These are phyloP conservation scores for Platypus cylindrus DNA, from an alignment of 2,888 invertebrate species.

Conservation along the genomic window DNA sequence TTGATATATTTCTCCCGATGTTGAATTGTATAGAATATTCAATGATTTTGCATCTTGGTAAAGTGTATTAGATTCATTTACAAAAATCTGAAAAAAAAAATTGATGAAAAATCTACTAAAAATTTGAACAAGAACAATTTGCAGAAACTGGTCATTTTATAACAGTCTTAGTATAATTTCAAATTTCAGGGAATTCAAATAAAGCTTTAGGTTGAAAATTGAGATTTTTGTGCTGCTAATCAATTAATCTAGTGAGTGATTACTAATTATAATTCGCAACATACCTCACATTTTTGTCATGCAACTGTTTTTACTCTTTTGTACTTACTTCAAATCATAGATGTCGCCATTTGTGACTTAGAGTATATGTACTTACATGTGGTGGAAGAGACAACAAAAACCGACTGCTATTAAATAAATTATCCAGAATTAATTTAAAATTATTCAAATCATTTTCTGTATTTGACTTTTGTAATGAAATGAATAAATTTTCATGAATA, in stretches of 20 bases:
- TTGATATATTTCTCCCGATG: constrained; percentile 15
- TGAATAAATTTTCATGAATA: constrained; percentile 33
- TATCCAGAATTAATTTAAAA: constrained; percentile 11
- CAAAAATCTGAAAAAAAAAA: constrained; percentile 10
- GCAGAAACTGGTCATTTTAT: no score
- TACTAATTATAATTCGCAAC: no score
- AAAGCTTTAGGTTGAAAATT: no score
- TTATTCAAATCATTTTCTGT: constrained; percentile 11
- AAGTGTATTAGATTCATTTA: constrained; percentile 13
- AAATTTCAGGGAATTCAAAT: no score
- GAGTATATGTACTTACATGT: constrained; percentile 25
- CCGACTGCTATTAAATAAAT: constrained; percentile 12
- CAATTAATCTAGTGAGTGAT: no score
- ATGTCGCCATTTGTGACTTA: constrained; percentile 1
- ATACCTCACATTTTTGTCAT: no score
- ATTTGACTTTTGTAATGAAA: constrained; percentile 20
- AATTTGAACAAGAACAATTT: no score
- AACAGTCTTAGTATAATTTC: no score
- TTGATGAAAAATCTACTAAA: neutral
- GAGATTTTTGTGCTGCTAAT: no score
- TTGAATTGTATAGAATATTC: constrained; percentile 23
- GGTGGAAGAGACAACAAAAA: constrained; percentile 29
- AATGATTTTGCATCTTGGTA: constrained; percentile 21
- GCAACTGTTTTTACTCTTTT: no score
- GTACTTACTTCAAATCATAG: no score